Conservation (phyloP, 2,888 invertebrate genomes). For the Noctua fimbriata region DNA sequence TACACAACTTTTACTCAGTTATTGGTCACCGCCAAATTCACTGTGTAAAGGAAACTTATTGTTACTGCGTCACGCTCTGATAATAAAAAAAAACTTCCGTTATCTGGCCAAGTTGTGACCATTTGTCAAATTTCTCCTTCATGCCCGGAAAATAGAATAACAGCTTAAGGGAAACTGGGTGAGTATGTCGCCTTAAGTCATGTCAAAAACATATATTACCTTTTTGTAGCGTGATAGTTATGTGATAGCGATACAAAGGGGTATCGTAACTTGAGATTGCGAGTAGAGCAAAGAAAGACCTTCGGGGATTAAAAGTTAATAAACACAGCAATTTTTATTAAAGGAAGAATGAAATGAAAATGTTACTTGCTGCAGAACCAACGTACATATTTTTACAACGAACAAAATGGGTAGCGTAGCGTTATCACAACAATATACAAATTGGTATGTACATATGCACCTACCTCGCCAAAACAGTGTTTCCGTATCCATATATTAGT, state of each 20-base stretch:
- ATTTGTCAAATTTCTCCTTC: slow-evolving; percentile 61
- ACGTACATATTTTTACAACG: not conserved
- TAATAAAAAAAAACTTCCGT: slow-evolving; percentile 53
- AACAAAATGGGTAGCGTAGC: not conserved
- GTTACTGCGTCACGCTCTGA: slow-evolving; percentile 55
- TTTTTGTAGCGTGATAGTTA: slow-evolving; percentile 25
- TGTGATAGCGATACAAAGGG: slow-evolving; percentile 26
- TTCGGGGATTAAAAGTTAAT: not conserved
- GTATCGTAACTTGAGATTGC: slow-evolving; percentile 23
- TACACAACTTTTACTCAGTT: slow-evolving; percentile 39
- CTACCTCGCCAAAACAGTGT: not conserved
- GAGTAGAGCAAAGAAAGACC: not conserved
- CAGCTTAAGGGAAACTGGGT: slow-evolving; percentile 23
- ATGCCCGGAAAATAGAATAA: slow-evolving; percentile 44
- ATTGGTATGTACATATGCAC: not conserved
- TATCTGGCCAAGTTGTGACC: slow-evolving; percentile 48
- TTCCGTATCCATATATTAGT: not conserved
- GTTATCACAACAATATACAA: not conserved
- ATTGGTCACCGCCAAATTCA: slow-evolving; percentile 48
- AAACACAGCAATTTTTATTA: not conserved
- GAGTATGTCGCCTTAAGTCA: slow-evolving; percentile 17
- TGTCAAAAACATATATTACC: slow-evolving; percentile 28
- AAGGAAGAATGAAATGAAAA: not conserved
- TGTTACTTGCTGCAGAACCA: too few relatives aligned
- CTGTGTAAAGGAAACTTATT: slow-evolving; percentile 50